phyloP scores from a whole-genome alignment of 1,140 invertebrate genomes.

The Lithobius niger region DNA sequence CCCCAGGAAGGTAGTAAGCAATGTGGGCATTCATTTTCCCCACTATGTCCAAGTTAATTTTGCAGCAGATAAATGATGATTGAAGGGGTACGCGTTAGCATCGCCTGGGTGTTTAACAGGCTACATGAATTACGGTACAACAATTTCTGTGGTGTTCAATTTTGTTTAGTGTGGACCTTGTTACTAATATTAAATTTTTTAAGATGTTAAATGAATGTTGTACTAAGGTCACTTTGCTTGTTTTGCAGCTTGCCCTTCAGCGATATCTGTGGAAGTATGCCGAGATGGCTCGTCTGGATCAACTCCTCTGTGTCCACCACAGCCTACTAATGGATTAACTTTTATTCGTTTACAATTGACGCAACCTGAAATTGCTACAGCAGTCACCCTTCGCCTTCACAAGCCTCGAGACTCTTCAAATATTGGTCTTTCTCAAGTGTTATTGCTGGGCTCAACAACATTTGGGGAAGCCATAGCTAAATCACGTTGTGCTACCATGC shows the following conservation, averaged over 20 bases:
- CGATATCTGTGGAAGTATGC: conserved; percentile 68
- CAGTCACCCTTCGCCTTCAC: conserved; percentile 49
- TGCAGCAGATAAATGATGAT: no score
- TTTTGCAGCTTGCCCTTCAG: conserved; percentile 62
- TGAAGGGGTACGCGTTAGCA: no score
- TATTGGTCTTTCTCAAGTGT: conserved; percentile 73
- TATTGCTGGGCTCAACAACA: conserved; percentile 64
- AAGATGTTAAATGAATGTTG: no score
- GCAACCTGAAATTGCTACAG: conserved; percentile 55
- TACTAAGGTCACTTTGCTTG: no score
- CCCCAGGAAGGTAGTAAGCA: no score
- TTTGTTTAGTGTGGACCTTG: no score
- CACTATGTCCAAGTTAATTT: no score
- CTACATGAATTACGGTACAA: no score
- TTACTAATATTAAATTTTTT: conserved; percentile 15
- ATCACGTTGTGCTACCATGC: conserved; percentile 18
- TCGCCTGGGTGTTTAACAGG: no score
- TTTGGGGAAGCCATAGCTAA: conserved; percentile 42
- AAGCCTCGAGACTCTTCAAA: conserved; percentile 74
- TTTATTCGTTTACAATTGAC: conserved; percentile 67
- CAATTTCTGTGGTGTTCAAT: no score
- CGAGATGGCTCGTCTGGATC: conserved; percentile 35
- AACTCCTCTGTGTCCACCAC: conserved; percentile 51
- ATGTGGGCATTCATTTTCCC: no score
- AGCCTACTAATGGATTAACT: conserved; percentile 67